A percentile compares a stretch with the other conserved stretches of the same genome.
These are phyloP conservation scores for Clavelina lepadiformis DNA, from an alignment of 23 tunicate species.

Conservation along the genomic window DNA sequence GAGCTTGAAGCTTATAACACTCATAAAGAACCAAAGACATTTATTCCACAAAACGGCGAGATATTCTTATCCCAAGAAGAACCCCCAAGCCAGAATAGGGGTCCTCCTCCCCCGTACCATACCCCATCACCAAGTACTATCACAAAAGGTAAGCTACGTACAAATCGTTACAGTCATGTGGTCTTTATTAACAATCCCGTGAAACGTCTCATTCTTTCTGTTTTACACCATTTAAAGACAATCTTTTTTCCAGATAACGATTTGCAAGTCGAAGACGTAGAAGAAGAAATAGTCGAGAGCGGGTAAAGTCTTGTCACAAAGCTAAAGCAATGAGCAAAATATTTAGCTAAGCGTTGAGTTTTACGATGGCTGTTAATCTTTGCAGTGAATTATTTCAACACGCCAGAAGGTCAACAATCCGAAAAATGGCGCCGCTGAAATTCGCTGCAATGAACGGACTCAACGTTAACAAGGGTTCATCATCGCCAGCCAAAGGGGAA, in stretches of 20 bases:
- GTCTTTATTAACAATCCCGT: too few species aligned
- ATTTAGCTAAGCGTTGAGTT: not conserved
- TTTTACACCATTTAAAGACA: too few species aligned
- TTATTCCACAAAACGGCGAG: not conserved
- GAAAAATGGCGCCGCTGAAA: conserved; percentile 56
- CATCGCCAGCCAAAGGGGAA: conserved; percentile 60
- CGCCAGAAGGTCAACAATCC: conserved; percentile 61
- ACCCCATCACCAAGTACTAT: conserved; percentile 20
- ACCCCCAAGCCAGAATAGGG: not conserved
- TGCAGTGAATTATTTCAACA: conserved; percentile 47
- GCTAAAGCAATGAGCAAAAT: not conserved
- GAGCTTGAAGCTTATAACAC: too few species aligned
- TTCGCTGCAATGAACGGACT: conserved; percentile 45
- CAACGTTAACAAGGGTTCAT: conserved; percentile 9
- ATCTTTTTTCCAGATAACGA: too few species aligned
- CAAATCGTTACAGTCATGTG: too few species aligned
- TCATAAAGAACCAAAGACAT: not conserved
- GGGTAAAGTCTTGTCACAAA: not conserved
- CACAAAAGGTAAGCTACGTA: conserved; percentile 17
- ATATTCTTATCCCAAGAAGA: not conserved
- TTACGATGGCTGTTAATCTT: not conserved
- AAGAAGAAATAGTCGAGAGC: not conserved
- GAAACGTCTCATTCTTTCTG: too few species aligned
- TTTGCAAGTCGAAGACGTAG: not conserved
- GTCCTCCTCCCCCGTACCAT: conserved; percentile 31